Evolutionary conservation across 1,140 invertebrate genomes (phyloP), one percentile per base, ranked within the genome.

Genomic region (Proales similis): DNA sequence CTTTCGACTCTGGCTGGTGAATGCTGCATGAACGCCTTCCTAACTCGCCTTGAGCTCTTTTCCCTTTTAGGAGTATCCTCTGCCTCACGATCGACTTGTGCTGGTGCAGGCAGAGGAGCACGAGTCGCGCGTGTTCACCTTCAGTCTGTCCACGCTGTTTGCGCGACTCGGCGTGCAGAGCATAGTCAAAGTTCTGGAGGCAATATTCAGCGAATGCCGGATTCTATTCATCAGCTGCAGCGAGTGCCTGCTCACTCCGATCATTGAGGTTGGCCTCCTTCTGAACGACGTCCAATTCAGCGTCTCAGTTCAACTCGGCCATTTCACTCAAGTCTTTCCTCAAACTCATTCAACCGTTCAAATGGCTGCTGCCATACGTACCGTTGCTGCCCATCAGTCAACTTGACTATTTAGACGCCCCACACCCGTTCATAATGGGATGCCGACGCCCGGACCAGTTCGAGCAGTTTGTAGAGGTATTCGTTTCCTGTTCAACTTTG

Each of bases 391-490:
- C 51, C 1, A 19, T 12, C 2, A 17, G n/a, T 12, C 51, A 42
- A 27, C 36, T 57, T 42, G 51, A 29, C 19, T 57, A 57, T 19
- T 42, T 57, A 1, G 51, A 57, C 17, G 51, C 51, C 17, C 51
- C 51, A 24, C 51, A 57, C 32, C 51, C 51, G 24, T 57, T 57
- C 32, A 57, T 57, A 1, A 57, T 57, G 51, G 51, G 51, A 3
- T 57, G 30, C 38, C 30, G 36, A 12, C 20, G 12, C 26, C 17
- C 11, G 20, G 19, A 9, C 14, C 39, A n/a, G 7, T 57, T 20
- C 36, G 45, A 20, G 17, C 39, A 57, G 51, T 57, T 30, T 30
- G 12, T 48, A 22, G 32, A 48, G 2, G 27, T 48, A 22, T 22
- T 48, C 12, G n/a, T 12, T n/a, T 1, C 5, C 12, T 20, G n/a